Conservation (phyloP, 2,888 invertebrate species). For the Eupithecia exiguata region DNA sequence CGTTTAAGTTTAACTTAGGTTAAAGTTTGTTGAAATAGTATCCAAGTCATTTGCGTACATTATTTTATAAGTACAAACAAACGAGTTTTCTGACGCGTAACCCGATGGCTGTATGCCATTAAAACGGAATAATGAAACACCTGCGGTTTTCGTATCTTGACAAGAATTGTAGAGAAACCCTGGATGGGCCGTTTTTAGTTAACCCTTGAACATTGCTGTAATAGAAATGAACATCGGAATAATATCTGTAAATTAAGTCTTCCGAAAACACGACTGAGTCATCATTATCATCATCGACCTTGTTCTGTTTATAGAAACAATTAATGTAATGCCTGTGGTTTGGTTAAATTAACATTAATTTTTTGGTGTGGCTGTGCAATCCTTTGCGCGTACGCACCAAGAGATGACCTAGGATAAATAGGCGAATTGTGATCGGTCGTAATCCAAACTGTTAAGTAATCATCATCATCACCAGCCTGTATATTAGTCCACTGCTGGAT, state of each 20-base stretch:
- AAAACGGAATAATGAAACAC: constrained; percentile 82
- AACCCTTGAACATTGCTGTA: neutral
- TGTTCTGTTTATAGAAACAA: no score
- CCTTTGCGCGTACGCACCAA: no score
- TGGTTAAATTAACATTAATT: no score
- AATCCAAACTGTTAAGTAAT: no score
- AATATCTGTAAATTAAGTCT: neutral
- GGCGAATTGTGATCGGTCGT: no score
- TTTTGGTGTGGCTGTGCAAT: no score
- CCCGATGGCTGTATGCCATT: constrained; percentile 73
- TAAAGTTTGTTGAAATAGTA: neutral
- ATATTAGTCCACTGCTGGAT: no score
- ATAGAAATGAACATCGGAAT: neutral
- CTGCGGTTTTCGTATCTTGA: constrained; percentile 71
- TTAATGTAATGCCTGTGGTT: no score
- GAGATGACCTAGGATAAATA: no score
- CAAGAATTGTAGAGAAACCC: constrained; percentile 23
- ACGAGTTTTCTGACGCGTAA: constrained; percentile 57
- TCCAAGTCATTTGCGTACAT: constrained; percentile 9
- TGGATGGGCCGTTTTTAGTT: neutral
- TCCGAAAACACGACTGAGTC: neutral
- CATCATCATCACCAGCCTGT: no score
- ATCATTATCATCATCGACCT: no score
- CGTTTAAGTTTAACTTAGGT: neutral
- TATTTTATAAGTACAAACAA: constrained; percentile 39